These are phyloP conservation scores for Phytoseiulus persimilis DNA, from an alignment of 2,888 invertebrate genomes.

Conservation along the genomic window DNA sequence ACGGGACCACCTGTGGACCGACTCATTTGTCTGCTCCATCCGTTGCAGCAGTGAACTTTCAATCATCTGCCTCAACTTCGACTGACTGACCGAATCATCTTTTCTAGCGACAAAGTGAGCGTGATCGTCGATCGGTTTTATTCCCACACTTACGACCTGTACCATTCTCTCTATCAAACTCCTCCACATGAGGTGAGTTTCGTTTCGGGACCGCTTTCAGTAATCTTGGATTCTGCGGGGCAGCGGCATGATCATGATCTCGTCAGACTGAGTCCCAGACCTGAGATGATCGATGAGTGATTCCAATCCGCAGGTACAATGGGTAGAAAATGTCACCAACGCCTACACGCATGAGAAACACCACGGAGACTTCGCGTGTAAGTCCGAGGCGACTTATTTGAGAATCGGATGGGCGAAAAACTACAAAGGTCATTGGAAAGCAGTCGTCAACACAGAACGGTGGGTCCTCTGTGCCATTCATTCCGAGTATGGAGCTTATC, in stretches of 20 bases:
- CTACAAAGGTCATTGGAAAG: constrained; percentile 48
- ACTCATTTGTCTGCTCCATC: too few species aligned
- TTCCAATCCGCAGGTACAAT: neutral
- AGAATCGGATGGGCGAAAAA: constrained; percentile 48
- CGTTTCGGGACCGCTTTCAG: neutral
- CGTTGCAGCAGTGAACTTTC: too few species aligned
- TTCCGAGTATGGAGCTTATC: neutral
- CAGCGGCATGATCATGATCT: too few species aligned
- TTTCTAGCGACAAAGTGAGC: constrained; percentile 9
- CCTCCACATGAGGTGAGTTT: constrained; percentile 26
- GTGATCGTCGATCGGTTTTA: constrained; percentile 29
- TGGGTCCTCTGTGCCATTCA: neutral
- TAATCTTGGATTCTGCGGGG: neutral
- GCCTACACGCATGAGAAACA: constrained; percentile 29
- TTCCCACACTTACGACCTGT: constrained; percentile 21
- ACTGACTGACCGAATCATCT: too few species aligned
- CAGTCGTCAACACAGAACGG: constrained; percentile 48
- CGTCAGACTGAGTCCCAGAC: too few species aligned
- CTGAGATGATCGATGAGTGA: too few species aligned
- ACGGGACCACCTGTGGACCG: too few species aligned
- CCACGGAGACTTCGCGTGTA: constrained; percentile 29
- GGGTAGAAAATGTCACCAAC: constrained; percentile 26
- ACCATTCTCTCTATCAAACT: constrained; percentile 25
- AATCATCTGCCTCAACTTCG: too few species aligned
- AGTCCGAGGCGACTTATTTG: constrained; percentile 21